Evolutionary conservation across 2,113 vertebrate species (phyloP).

Genomic region (Columba janthina): DNA sequence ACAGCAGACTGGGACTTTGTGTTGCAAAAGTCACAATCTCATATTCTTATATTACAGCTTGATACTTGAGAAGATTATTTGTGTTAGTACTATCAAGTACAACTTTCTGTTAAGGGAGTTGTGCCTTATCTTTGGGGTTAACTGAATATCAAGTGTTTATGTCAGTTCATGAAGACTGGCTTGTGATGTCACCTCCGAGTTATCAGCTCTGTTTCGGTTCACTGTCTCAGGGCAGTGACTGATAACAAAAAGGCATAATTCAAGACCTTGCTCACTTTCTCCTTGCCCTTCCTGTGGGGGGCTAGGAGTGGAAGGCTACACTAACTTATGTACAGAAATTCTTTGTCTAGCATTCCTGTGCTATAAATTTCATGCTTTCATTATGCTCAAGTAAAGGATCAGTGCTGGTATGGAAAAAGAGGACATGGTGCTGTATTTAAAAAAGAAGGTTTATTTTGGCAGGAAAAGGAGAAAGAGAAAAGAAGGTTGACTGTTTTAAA

Average conservation of each 20-base stretch:
- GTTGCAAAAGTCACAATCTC: neutral
- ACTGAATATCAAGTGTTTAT: slow-evolving; percentile 78
- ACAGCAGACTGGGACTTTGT: neutral
- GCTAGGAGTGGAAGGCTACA: slow-evolving; percentile 59
- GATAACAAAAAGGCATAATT: slow-evolving; percentile 72
- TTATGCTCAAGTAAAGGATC: neutral
- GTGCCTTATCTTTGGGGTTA: slow-evolving; percentile 71
- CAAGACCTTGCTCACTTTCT: slow-evolving; percentile 66
- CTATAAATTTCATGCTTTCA: neutral
- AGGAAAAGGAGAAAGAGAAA: neutral
- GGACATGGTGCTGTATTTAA: neutral
- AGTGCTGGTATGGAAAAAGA: neutral
- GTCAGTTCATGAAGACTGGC: slow-evolving; percentile 72
- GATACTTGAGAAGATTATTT: neutral
- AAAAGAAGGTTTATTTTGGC: neutral
- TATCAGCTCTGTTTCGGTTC: slow-evolving; percentile 70
- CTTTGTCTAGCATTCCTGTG: slow-evolving; percentile 27
- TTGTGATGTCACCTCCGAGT: slow-evolving; percentile 77
- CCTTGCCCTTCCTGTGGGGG: neutral
- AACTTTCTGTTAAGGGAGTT: slow-evolving; percentile 66
- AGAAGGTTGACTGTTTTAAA: neutral
- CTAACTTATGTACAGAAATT: slow-evolving; percentile 57
- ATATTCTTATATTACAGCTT: neutral
- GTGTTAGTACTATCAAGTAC: slow-evolving; percentile 38
- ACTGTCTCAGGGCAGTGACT: slow-evolving; percentile 51